Percentiles rank a stretch among this genome's conserved stretches.
Conservation (phyloP, 2,113 vertebrate genomes). For the Mormyrus lacerda region DNA sequence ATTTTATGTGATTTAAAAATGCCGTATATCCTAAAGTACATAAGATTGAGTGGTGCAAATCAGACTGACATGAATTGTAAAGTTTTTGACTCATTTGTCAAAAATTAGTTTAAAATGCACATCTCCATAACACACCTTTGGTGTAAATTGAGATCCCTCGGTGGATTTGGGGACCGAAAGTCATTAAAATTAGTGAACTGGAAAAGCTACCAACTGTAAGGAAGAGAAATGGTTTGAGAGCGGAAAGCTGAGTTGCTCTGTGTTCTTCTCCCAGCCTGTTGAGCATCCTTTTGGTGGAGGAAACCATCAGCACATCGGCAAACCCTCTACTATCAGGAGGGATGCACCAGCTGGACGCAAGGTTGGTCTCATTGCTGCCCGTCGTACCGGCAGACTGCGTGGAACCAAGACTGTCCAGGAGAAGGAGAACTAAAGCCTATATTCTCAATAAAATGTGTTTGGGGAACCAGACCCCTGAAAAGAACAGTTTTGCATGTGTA, state of each 20-base stretch:
- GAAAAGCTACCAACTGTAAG: not conserved
- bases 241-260: not conserved
- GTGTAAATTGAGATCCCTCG: not conserved
- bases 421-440: conserved; percentile 81
- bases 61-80: not conserved
- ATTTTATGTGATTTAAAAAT: not conserved
- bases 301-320: conserved; percentile 98
- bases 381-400: conserved; percentile 89
- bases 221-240: not conserved
- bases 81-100: not conserved
- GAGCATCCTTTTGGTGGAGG: conserved; percentile 99
- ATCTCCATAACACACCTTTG: not conserved
- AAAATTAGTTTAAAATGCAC: not conserved
- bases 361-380: conserved; percentile 98
- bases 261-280: conserved; percentile 68
- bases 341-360: conserved; percentile 95
- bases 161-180: not conserved
- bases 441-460: conserved; percentile 58
- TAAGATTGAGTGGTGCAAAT: not conserved
- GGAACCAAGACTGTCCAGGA: conserved; percentile 98
- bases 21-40: not conserved
- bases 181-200: not conserved
- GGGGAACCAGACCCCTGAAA: not conserved
- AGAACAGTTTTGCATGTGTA: not conserved
- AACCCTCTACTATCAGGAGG: conserved; percentile 94